Base-by-base conservation (phyloP, 2,888 invertebrate species). In the Camponotus fellah region DNA sequence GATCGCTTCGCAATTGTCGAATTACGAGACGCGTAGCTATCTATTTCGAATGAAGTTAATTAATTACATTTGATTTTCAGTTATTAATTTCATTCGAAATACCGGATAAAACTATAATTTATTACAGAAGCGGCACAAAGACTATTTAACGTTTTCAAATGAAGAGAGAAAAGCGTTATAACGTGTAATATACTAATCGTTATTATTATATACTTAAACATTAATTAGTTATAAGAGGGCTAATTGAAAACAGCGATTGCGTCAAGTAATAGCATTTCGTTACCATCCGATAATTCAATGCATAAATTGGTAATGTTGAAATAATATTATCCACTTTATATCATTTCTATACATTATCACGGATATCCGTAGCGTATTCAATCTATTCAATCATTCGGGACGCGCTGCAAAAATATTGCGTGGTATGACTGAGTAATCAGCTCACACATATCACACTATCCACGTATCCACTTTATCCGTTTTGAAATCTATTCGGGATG, bases 171-270 rank as follows among this genome's bases (percentile, higher is more conserved):
- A 40, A 69, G 8, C 1, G 17, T 34, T 58, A 49, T 37, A 34
- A 60, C 34, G 4, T 4, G 9, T 21, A 21, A 60, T 14, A 14
- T n/a, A 32, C 1, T 32, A 32, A n/a, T 6, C 6, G 14, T 60
- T 34, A 60, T 79, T 58, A 21, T 69, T 69, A 26, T 43, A 12
- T 34, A 46, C 32, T 79, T 69, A 71, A 71, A 60, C 17, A 60
- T 80, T 71, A 71, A 71, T 71, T 62, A 49, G 69, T 26, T 71
- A 26, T 46, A 37, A 71, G 17, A 46, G 79, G 5, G 69, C 43
- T 62, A 71, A 80, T 80, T 71, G 71, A 68, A 77, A 68, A 77
- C 32, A 56, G 43, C 43, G 10, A 77, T 77, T 77, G 17, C 3
- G 12, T 80, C 46, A 26, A 60, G 17, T 71, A 71, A 43, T 71